A percentile compares a stretch with the other conserved stretches of the same genome.
phyloP scores from a whole-genome alignment of 2,797 vertebrate genomes.

The Vespertilio murinus region DNA sequence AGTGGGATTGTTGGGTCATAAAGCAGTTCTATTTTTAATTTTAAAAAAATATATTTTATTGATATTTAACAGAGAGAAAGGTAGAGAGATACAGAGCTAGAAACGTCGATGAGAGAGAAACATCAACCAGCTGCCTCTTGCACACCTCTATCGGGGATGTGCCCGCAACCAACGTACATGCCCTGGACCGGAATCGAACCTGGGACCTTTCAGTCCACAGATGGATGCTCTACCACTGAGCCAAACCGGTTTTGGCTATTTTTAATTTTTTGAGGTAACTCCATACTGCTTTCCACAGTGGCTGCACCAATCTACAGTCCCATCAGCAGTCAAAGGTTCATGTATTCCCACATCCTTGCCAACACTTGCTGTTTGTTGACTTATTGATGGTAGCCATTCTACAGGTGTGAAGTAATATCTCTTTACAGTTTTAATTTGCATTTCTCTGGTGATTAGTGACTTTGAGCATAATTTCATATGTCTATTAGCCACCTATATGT shows the following conservation, averaged over 20 bases:
- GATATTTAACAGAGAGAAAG: too few relatives aligned
- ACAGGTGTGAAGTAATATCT: not conserved
- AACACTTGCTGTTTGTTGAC: not conserved
- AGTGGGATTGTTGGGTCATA: not conserved
- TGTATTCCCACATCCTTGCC: not conserved
- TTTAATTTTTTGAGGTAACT: not conserved
- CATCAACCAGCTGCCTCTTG: too few relatives aligned
- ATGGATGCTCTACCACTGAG: too few relatives aligned
- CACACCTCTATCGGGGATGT: too few relatives aligned
- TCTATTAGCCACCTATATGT: not conserved
- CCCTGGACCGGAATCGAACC: too few relatives aligned
- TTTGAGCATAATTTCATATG: not conserved
- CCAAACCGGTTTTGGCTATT: too few relatives aligned
- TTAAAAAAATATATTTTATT: too few relatives aligned
- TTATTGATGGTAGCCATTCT: not conserved
- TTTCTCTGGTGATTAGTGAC: not conserved
- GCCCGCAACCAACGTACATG: too few relatives aligned
- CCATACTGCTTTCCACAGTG: not conserved
- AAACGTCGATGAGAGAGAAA: too few relatives aligned
- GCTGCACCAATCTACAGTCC: not conserved
- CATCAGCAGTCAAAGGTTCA: not conserved
- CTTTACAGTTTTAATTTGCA: not conserved
- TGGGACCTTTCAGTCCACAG: too few relatives aligned
- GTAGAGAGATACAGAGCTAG: too few relatives aligned
- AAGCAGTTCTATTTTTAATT: not conserved